phyloP scores from a whole-genome alignment of 1,140 invertebrate species.

The Sminthurinus signatus region DNA sequence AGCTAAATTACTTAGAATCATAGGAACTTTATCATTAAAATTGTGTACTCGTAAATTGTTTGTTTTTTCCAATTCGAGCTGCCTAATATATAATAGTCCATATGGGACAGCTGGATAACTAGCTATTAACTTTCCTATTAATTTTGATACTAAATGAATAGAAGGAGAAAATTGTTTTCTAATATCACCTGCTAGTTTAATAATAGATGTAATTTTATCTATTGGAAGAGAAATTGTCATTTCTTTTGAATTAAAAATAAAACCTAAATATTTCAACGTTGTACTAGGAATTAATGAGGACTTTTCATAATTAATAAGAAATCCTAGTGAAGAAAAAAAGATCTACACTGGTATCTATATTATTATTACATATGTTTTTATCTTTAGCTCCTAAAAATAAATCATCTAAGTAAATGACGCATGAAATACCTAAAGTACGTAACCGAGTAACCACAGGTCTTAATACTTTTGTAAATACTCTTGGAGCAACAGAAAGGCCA shows the following conservation, averaged over 20 bases:
- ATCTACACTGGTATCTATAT: neutral
- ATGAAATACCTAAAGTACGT: neutral
- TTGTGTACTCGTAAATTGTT: no score
- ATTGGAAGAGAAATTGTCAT: no score
- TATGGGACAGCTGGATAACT: no score
- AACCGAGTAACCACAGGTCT: slow-evolving; percentile 8
- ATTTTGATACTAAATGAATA: no score
- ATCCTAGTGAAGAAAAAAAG: neutral
- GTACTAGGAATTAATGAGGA: neutral
- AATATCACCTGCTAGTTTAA: no score
- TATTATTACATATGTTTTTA: neutral
- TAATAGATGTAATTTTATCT: no score
- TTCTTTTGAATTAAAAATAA: neutral
- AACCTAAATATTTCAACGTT: neutral
- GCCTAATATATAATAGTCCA: no score
- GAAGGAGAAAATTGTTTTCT: no score
- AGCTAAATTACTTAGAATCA: no score
- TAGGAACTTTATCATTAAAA: no score
- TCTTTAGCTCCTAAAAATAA: neutral
- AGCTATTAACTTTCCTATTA: no score
- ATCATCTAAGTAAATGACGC: slow-evolving; percentile 21
- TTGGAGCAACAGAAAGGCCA: slow-evolving; percentile 13
- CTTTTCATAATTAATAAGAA: slow-evolving; percentile 20
- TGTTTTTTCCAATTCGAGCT: no score
- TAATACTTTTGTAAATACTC: slow-evolving; percentile 14